Percentiles rank a stretch among this genome's conserved stretches.
phyloP scores from a whole-genome alignment of 2,888 invertebrate genomes.

The Hydraecia micacea region DNA sequence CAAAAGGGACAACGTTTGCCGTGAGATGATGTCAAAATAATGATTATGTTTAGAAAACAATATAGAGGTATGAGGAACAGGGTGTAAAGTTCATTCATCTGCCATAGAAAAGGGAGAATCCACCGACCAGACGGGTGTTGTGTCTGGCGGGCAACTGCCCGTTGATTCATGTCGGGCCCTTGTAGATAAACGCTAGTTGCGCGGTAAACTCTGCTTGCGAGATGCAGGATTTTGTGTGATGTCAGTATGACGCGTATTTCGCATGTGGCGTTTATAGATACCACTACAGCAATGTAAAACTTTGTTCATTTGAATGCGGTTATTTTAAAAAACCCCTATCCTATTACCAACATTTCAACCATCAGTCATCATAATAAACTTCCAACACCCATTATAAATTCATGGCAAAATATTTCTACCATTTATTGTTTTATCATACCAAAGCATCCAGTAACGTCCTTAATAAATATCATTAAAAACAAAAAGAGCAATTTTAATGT shows the following conservation, averaged over 20 bases:
- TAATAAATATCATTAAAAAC: conserved; percentile 35
- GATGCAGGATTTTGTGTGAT: too few species aligned
- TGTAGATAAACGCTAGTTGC: too few species aligned
- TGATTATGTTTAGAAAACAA: not conserved
- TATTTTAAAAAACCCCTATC: not conserved
- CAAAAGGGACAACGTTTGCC: too few species aligned
- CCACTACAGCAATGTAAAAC: not conserved
- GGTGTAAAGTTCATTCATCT: too few species aligned
- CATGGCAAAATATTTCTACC: conserved; percentile 8
- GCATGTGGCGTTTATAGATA: too few species aligned
- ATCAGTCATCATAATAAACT: conserved; percentile 23
- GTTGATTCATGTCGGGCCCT: too few species aligned
- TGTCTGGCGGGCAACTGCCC: too few species aligned
- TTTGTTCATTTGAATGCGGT: not conserved
- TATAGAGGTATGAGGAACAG: too few species aligned
- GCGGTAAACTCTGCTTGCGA: too few species aligned
- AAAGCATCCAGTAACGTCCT: conserved; percentile 13
- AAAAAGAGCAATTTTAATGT: conserved; percentile 39
- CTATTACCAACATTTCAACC: not conserved
- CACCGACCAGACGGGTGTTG: too few species aligned
- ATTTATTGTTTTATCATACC: conserved; percentile 15
- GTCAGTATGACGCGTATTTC: too few species aligned
- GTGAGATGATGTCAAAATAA: not conserved
- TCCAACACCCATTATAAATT: conserved; percentile 11
- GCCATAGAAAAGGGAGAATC: too few species aligned